These are phyloP conservation scores for Cyanoliseus patagonus DNA, from an alignment of 2,113 vertebrate species.

Conservation along the genomic window DNA sequence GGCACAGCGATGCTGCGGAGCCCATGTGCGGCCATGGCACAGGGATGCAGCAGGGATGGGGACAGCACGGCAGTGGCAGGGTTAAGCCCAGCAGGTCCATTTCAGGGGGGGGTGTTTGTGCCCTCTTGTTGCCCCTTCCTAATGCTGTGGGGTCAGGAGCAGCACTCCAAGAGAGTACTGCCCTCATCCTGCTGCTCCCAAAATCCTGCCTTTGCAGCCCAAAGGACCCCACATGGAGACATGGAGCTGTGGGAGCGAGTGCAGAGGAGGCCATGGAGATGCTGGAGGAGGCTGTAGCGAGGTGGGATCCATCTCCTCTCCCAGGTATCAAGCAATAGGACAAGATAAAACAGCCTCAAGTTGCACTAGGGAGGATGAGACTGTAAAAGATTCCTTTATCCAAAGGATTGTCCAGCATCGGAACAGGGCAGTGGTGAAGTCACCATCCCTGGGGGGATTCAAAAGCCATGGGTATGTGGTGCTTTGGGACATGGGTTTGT, in stretches of 20 bases:
- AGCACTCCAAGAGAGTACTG: rapidly evolving
- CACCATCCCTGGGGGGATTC: not conserved
- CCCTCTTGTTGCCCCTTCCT: not conserved
- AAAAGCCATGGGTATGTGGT: not conserved
- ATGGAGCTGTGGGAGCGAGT: not conserved
- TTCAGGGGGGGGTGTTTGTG: not conserved
- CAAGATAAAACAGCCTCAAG: not conserved
- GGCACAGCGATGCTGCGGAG: not conserved
- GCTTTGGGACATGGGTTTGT: not conserved
- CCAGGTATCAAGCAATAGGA: not conserved
- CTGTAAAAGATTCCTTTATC: not conserved
- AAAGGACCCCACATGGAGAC: not conserved
- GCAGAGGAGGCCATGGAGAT: not conserved
- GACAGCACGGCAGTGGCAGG: not conserved
- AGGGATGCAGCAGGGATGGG: not conserved
- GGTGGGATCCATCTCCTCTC: not conserved
- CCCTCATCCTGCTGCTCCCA: rapidly evolving
- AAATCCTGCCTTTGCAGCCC: not conserved
- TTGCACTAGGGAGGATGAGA: not conserved
- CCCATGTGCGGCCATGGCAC: rapidly evolving
- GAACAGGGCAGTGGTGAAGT: not conserved
- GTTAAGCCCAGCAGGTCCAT: rapidly evolving
- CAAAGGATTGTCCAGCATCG: not conserved
- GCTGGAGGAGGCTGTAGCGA: not conserved
- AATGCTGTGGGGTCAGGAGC: not conserved